These are phyloP conservation scores for Entomyzon cyanotis DNA, from an alignment of 2,113 vertebrate species.

Conservation along the genomic window DNA sequence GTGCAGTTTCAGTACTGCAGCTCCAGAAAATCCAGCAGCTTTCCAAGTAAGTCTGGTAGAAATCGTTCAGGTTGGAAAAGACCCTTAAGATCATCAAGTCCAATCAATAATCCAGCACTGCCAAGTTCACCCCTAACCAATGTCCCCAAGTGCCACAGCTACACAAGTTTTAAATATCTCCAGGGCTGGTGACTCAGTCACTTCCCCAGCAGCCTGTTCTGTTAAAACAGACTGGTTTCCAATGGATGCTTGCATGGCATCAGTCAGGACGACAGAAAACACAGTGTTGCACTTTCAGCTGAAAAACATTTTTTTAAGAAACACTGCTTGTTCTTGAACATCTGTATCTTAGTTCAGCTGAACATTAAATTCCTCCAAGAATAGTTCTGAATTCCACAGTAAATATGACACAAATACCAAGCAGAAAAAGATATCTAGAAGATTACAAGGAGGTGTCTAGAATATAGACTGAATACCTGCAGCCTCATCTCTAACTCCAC, in stretches of 20 bases:
- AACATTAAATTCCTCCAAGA: not conserved
- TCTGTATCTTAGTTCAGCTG: not conserved
- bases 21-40: not conserved
- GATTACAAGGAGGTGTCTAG: not conserved
- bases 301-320: not conserved
- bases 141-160: not conserved
- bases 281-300: not conserved
- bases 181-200: not conserved
- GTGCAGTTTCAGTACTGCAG: not conserved
- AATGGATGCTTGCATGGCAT: not conserved
- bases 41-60: not conserved
- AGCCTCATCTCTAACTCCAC: not conserved
- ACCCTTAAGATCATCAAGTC: not conserved
- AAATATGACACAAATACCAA: not conserved
- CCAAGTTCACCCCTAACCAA: not conserved
- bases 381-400: not conserved
- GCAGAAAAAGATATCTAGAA: not conserved
- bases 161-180: not conserved
- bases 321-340: not conserved
- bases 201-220: not conserved
- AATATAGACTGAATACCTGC: not conserved
- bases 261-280: not conserved
- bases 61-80: not conserved
- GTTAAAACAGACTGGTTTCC: not conserved
- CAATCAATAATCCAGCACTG: not conserved